Percentiles rank a stretch among this genome's conserved stretches.
phyloP scores from a whole-genome alignment of 2,797 vertebrate genomes.

The Anniella stebbinsi region DNA sequence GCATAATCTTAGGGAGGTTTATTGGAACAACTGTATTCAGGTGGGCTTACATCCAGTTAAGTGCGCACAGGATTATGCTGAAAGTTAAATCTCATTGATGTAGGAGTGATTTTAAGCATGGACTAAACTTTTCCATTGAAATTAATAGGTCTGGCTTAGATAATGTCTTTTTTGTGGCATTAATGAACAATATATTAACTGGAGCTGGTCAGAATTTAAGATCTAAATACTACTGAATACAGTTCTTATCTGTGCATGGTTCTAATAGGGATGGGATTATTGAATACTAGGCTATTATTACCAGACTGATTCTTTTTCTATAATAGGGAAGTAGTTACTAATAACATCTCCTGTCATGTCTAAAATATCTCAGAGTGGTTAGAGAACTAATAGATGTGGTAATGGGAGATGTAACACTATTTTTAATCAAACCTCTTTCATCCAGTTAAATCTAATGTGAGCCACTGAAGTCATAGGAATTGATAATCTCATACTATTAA shows the following conservation, averaged over 20 bases:
- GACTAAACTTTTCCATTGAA: background rate
- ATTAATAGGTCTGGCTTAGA: background rate
- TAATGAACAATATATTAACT: slow-evolving; percentile 9
- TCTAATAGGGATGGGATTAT: slow-evolving; percentile 69
- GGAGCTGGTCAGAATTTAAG: slow-evolving; percentile 43
- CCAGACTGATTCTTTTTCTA: slow-evolving; percentile 73
- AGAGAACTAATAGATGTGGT: slow-evolving; percentile 72
- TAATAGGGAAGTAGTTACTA: slow-evolving; percentile 78
- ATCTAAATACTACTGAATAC: slow-evolving; percentile 43
- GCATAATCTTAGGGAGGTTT: background rate
- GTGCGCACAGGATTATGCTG: background rate
- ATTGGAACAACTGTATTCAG: background rate
- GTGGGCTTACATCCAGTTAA: background rate
- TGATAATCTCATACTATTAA: slow-evolving; percentile 33
- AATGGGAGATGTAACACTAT: slow-evolving; percentile 73
- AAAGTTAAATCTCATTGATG: background rate
- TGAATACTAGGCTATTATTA: slow-evolving; percentile 74
- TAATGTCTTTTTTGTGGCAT: background rate
- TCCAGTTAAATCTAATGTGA: slow-evolving; percentile 64
- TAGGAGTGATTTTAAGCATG: background rate
- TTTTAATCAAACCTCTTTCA: slow-evolving; percentile 71
- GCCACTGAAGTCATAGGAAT: slow-evolving; percentile 52
- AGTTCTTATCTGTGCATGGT: slow-evolving; percentile 58
- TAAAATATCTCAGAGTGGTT: slow-evolving; percentile 73
- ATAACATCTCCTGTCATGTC: slow-evolving; percentile 75